Conservation (phyloP, 2,797 vertebrate species). For the Clarias pachynema region DNA sequence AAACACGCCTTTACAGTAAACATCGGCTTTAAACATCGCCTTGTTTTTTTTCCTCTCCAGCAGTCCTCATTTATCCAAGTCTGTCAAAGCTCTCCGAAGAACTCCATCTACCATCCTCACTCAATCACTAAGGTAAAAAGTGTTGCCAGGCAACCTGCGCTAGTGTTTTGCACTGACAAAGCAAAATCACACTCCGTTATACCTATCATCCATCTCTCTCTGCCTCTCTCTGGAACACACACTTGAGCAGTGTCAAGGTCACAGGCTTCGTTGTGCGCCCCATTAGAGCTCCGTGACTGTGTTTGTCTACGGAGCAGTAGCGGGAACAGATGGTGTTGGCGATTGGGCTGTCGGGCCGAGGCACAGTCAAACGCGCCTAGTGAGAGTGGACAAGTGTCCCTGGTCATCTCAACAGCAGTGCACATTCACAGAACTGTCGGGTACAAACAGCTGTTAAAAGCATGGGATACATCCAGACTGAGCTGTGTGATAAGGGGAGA, state of each 20-base stretch:
- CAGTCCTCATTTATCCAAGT: slow-evolving; percentile 24
- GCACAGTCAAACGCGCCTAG: slow-evolving; percentile 59
- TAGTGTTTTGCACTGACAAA: slow-evolving; percentile 63
- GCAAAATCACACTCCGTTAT: slow-evolving; percentile 66
- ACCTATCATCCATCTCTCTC: slow-evolving; percentile 71
- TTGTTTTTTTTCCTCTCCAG: slow-evolving; percentile 33
- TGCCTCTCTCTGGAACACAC: slow-evolving; percentile 63
- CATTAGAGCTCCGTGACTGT: slow-evolving; percentile 76
- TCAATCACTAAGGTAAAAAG: slow-evolving; percentile 58
- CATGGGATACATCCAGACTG: background rate
- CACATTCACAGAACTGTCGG: background rate
- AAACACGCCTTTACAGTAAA: slow-evolving; percentile 20
- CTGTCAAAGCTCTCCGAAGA: slow-evolving; percentile 29
- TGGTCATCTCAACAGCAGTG: slow-evolving; percentile 48
- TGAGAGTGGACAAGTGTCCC: slow-evolving; percentile 71
- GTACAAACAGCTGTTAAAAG: slow-evolving; percentile 27
- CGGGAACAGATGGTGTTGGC: slow-evolving; percentile 76
- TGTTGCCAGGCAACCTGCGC: slow-evolving; percentile 75
- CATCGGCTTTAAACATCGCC: slow-evolving; percentile 8
- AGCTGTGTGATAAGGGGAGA: background rate
- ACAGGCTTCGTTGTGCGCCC: slow-evolving; percentile 71
- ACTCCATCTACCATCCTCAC: slow-evolving; percentile 54
- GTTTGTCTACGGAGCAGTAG: slow-evolving; percentile 73
- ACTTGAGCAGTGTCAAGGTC: slow-evolving; percentile 77
- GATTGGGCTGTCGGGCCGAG: slow-evolving; percentile 69